phyloP scores from a whole-genome alignment of 2,888 invertebrate genomes.

The Serripes groenlandicus region DNA sequence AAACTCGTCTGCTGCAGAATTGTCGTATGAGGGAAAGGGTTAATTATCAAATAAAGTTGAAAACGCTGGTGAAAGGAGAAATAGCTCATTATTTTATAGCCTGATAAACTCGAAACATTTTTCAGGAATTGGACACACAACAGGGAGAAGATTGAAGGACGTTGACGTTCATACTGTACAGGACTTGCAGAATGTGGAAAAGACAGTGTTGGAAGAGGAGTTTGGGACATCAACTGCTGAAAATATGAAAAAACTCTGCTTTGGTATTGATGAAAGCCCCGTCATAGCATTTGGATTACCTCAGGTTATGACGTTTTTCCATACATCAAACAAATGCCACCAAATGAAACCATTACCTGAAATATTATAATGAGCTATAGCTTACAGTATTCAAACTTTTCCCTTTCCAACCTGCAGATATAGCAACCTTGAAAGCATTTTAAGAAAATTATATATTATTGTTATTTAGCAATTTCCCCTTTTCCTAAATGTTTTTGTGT shows the following conservation, averaged over 20 bases:
- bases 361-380: not conserved
- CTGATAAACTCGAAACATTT: not conserved
- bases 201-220: slow-evolving; percentile 87
- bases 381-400: not conserved
- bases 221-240: slow-evolving; percentile 89
- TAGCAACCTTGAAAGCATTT: not conserved
- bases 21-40: not conserved
- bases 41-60: too few relatives aligned
- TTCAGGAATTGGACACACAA: slow-evolving; percentile 92
- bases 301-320: too few relatives aligned
- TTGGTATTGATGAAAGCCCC: slow-evolving; percentile 91
- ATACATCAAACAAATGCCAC: too few relatives aligned
- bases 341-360: too few relatives aligned
- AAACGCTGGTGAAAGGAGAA: too few relatives aligned
- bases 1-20: not conserved
- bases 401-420: not conserved
- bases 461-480: not conserved
- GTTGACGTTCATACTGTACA: slow-evolving; percentile 90
- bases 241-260: slow-evolving; percentile 90
- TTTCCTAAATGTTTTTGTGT: too few relatives aligned
- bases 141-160: slow-evolving; percentile 89
- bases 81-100: not conserved
- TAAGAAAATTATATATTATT: slow-evolving; percentile 3
- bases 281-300: slow-evolving; percentile 93
- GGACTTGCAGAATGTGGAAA: slow-evolving; percentile 88